Conservation (phyloP, 37 sponge, comb jelly and placozoan genomes). For the Halichondria panicea region DNA sequence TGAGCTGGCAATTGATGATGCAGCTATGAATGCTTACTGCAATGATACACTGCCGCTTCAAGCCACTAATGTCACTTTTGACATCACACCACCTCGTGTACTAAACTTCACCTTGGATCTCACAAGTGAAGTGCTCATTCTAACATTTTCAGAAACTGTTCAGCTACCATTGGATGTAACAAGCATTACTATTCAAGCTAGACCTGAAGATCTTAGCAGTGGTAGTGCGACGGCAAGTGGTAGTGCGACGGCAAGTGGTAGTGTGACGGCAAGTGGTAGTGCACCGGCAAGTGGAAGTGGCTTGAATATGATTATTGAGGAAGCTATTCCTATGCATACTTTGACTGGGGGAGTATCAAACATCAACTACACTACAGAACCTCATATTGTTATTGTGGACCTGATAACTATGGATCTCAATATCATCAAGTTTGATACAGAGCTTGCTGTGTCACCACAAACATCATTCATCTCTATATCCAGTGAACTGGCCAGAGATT, state of each 20-base stretch:
- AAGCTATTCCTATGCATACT: background rate
- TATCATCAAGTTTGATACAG: constrained; percentile 51
- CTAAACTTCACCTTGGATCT: constrained; percentile 64
- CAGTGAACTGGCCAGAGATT: constrained; percentile 45
- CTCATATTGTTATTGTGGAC: constrained; percentile 51
- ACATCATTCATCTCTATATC: constrained; percentile 60
- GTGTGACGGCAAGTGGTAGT: background rate
- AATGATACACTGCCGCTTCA: constrained; percentile 33
- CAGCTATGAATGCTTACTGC: constrained; percentile 65
- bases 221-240: constrained; percentile 8
- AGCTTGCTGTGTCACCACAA: constrained; percentile 20
- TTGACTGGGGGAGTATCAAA: constrained; percentile 55
- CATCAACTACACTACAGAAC: constrained; percentile 18
- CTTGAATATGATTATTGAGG: background rate
- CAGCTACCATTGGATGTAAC: constrained; percentile 9
- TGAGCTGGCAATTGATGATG: constrained; percentile 41
- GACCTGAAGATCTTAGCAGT: too few relatives aligned
- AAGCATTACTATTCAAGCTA: constrained; percentile 53
- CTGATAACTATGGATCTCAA: constrained; percentile 67
- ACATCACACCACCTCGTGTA: constrained; percentile 61
- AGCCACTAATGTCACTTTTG: constrained; percentile 40
- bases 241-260: background rate
- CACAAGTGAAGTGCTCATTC: constrained; percentile 30
- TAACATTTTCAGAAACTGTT: constrained; percentile 82
- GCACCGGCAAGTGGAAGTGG: background rate